phyloP scores from a whole-genome alignment of 1,140 invertebrate species.

The Lepidurus apus region DNA sequence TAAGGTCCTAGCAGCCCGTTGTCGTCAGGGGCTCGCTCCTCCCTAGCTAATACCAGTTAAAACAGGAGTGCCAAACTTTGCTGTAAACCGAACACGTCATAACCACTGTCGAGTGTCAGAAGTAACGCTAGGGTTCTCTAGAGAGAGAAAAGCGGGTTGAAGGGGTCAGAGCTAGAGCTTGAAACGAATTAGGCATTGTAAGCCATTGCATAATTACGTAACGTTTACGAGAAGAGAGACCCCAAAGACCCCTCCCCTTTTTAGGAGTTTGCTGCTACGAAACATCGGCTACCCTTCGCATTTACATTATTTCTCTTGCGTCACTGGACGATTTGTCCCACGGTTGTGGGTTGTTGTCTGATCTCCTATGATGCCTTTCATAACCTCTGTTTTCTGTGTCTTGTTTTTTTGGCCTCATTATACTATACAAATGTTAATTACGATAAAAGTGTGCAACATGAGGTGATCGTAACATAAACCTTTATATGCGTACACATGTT shows the following conservation, averaged over 20 bases:
- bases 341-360: background rate
- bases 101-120: background rate
- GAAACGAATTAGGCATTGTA: background rate
- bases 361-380: background rate
- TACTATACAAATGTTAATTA: background rate
- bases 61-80: background rate
- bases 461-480: no score
- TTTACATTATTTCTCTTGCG: background rate
- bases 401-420: background rate
- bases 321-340: background rate
- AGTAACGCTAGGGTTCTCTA: background rate
- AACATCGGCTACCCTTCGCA: background rate
- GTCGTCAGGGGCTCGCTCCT: background rate
- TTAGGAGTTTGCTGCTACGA: background rate
- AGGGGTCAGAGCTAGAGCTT: background rate
- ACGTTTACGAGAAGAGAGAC: background rate
- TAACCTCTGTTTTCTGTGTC: background rate
- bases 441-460: no score
- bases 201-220: background rate
- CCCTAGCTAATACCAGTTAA: background rate
- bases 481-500: background rate
- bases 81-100: background rate
- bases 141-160: background rate
- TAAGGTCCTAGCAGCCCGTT: background rate
- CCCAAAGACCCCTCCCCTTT: background rate